Percentiles rank a stretch among this genome's conserved stretches.
phyloP scores from a whole-genome alignment of 37 sponge, comb jelly and placozoan genomes.

The Halisarca cf. caerulea region DNA sequence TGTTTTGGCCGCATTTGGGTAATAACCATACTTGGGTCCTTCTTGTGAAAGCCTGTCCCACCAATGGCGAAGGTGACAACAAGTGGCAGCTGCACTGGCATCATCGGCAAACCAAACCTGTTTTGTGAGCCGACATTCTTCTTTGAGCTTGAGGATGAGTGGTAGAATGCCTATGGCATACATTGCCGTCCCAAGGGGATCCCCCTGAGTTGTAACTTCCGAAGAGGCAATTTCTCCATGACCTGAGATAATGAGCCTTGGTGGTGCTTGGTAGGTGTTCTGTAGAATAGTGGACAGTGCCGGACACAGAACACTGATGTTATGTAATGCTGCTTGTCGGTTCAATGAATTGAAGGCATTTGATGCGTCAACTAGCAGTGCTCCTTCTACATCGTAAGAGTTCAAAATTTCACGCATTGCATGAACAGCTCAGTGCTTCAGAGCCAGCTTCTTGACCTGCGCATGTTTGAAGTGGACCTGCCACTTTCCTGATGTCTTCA shows the following conservation, averaged over 20 bases:
- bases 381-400: not conserved
- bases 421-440: conserved; percentile 19
- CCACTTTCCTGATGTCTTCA: not conserved
- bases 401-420: not conserved
- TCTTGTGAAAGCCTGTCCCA: too few relatives aligned
- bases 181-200: not conserved
- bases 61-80: too few relatives aligned
- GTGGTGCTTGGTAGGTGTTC: conserved; percentile 32
- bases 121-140: not conserved
- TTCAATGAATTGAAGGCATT: conserved; percentile 11
- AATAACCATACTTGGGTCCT: too few relatives aligned
- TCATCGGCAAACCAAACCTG: too few relatives aligned
- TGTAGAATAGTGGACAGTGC: not conserved
- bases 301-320: not conserved
- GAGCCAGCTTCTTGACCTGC: conserved; percentile 16
- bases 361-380: not conserved
- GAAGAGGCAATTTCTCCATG: not conserved
- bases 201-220: not conserved
- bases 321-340: conserved; percentile 10
- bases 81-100: too few relatives aligned
- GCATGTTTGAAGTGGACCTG: not conserved
- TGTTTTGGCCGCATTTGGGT: too few relatives aligned
- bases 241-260: conserved; percentile 10
- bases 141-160: not conserved
- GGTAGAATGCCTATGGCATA: not conserved